Conservation (phyloP, 2,888 invertebrate species). For the Hydrotaea diabolus region DNA sequence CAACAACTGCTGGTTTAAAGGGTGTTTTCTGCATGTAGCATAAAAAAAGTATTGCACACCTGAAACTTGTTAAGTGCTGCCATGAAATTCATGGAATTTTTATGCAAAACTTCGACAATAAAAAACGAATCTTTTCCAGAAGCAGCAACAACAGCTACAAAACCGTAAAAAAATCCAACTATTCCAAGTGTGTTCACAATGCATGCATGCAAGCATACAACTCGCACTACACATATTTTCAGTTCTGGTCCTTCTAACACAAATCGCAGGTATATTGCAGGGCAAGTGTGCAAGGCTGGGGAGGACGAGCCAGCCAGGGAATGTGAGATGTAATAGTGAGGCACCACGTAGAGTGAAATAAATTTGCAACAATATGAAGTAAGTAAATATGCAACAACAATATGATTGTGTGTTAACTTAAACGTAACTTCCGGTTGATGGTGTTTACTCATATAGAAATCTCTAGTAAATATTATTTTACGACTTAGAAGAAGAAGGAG, state of each 20-base stretch:
- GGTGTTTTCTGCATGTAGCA: neutral
- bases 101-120: conserved; percentile 69
- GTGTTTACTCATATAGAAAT: conserved; percentile 40
- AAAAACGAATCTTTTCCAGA: conserved; percentile 30
- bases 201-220: conserved; percentile 29
- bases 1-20: neutral
- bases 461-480: conserved; percentile 15
- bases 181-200: conserved; percentile 31
- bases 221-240: neutral
- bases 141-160: conserved; percentile 26
- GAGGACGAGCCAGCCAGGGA: neutral
- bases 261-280: conserved; percentile 10
- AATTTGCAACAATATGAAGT: neutral
- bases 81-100: conserved; percentile 74
- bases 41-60: conserved; percentile 52
- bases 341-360: neutral
- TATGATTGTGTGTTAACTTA: conserved; percentile 50
- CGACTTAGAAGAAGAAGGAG: neutral
- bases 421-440: conserved; percentile 59
- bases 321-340: neutral
- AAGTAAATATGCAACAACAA: conserved; percentile 25
- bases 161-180: conserved; percentile 50
- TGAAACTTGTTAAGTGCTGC: conserved; percentile 72
- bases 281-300: neutral
- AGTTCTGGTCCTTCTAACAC: neutral